Base-by-base conservation (phyloP, 2,797 vertebrate genomes). In the Myoxocephalus aenaeus region DNA sequence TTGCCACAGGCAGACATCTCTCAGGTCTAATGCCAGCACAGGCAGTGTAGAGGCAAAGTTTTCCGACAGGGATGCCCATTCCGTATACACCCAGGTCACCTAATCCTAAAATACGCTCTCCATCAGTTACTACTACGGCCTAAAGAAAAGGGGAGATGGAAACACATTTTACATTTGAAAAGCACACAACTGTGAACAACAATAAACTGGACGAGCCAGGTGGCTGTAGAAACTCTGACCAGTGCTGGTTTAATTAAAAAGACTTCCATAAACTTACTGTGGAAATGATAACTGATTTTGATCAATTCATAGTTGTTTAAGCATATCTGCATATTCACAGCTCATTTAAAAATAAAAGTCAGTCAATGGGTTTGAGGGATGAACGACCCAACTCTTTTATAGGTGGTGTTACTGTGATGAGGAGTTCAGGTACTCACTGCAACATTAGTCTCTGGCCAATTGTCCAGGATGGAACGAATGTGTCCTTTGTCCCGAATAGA, bases 41-140 rank as follows among this genome's bases (percentile, higher is more conserved):
- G 11, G 98, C 98, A 0, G 98, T 99, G 80, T 99, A 99, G 62
- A 99, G 90, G 83, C 98, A 99, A 32, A 99, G 95, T 70, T 99
- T 99, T 70, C 98, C 98, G 0, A 99, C 97, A 5, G 98, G 97
- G 71, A 99, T 99, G 17, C 97, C 98, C 98, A 99, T 99, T 66
- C 98, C 98, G 22, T 99, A 99, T 79, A 99, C 98, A 1, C 98
- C 98, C 25, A 99, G 93, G 90, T 99, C 98, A 14, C 98, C 98
- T 54, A 99, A 95, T 56, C 98, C 98, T 92, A 99, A 83, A 88
- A 99, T 99, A 59, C 98, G 96, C 89, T 99, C 97, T 73, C 98
- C 98, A 12, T 99, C 98, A 7, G 98, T 99, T 70, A 99, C 98
- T 0, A 99, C 98, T 7, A 99, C 98, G 25, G 97, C 98, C 98